Base-by-base conservation (phyloP, 2,888 invertebrate species). In the Dione juno region DNA sequence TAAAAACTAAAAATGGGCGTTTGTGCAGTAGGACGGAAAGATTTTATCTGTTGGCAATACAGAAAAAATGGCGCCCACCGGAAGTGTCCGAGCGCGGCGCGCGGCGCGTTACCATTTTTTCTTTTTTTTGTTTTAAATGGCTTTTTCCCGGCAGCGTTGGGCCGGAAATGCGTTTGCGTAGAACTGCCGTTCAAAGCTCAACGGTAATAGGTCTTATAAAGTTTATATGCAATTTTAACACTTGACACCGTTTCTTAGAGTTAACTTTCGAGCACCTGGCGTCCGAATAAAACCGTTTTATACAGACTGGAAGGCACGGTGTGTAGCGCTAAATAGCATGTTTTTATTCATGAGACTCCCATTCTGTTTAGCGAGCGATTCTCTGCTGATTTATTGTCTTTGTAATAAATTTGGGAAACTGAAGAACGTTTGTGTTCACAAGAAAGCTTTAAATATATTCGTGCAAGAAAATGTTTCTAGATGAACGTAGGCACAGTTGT, bases 21-120 rank as follows among this genome's bases (percentile, higher is more conserved):
- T 85, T 83, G 90, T 81, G 92, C 92, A 92, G 90, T 91, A 92
- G 91, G 89, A 88, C 89, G 92, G 92, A 93, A 93, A 93, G 93
- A 93, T 93, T 93, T 92, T 93, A 93, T 93, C 93, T 91, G 92
- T 90, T 92, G 89, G 91, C 92, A 92, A 92, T 93, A 93, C 91
- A 93, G 92, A 92, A 93, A 93, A 92, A 93, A 93, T 92, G 91
- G 93, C 92, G 93, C 89, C 92, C 92, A 93, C 93, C 93, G 93
- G 93, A 93, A 93, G 93, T 92, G 93, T 92, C 93, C 93, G 90
- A 93, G 88, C 90, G 81, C 80, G 88, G 89, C 88, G 90, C 87
- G 87, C 89, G 85, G 90, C 91, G 87, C 89, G 90, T 89, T 90
- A 92, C 92, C 87, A 91, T 91, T 92, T 92, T 90, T 90, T 87